Evolutionary conservation across 1,140 invertebrate genomes (phyloP), one percentile per base, ranked within the genome.

Genomic region (Calephelis virginiensis): DNA sequence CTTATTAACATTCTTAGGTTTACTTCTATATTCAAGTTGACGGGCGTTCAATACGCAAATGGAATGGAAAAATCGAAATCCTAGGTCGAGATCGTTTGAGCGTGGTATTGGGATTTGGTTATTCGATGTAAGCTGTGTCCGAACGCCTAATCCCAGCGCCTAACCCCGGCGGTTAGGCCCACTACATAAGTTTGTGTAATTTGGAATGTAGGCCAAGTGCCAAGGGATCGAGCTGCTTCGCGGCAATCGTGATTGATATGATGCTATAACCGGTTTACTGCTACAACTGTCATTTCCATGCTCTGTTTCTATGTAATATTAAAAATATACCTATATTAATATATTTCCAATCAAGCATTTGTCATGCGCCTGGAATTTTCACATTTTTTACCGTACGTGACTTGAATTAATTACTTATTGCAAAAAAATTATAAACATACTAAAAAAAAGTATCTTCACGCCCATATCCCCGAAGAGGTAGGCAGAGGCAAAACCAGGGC

Each of bases 111-210:
- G 78, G 56, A 74, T 74, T 69, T 71, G 75, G 63, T 67, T 77
- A 82, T 80, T 78, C 78, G 79, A 67, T 81, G 84, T 89, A 86
- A 89, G 85, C 85, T 83, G 74, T 75, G 76, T 71, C 70, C 76
- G 74, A 64, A 64, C 77, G 77, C 81, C 78, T 88, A 88, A 89
- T 89, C 85, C 85, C 76, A 68, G 69, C 71, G 74, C 71, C 82
- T 80, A 81, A 78, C 82, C 73, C 71, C 76, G 70, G 72, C 77
- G 77, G 85, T 78, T 88, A 89, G 85, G 83, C 85, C 78, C 83
- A 79, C 80, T 82, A 83, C 81, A 83, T 88, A 90, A 90, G 89
- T 88, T 90, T 85, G 85, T 86, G 86, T 90, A 89, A 90, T 90
- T 89, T 89, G 75, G 86, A 76, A 90, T 88, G 78, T 83, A 88